phyloP scores from a whole-genome alignment of 2,888 invertebrate genomes.

The Molorchus minor region DNA sequence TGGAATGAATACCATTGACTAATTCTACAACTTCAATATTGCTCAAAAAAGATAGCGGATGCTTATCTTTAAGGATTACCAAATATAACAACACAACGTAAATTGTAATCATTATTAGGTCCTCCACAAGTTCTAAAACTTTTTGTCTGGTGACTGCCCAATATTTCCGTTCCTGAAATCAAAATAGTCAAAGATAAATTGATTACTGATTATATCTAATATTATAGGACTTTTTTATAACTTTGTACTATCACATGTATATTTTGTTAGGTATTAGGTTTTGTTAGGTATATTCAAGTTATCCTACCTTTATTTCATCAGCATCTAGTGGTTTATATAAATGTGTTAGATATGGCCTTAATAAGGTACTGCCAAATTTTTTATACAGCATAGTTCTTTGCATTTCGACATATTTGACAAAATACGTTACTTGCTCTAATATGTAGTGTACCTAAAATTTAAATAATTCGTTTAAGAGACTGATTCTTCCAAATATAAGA shows the following conservation, averaged over 20 bases:
- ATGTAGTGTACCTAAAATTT: slow-evolving; percentile 33
- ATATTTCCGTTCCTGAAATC: slow-evolving; percentile 29
- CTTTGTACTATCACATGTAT: too few relatives aligned
- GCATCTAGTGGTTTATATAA: slow-evolving; percentile 40
- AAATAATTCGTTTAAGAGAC: too few relatives aligned
- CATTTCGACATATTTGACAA: slow-evolving; percentile 39
- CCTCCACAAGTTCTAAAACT: slow-evolving; percentile 42
- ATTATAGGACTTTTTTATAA: too few relatives aligned
- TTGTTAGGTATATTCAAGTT: too few relatives aligned
- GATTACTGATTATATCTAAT: too few relatives aligned
- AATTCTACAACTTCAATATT: slow-evolving; percentile 43
- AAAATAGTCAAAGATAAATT: too few relatives aligned
- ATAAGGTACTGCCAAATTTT: slow-evolving; percentile 37
- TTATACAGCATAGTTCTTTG: slow-evolving; percentile 43
- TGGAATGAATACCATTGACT: slow-evolving; percentile 38
- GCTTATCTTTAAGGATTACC: slow-evolving; percentile 44
- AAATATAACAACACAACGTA: slow-evolving; percentile 49
- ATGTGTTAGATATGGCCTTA: slow-evolving; percentile 45
- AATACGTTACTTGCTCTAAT: slow-evolving; percentile 13
- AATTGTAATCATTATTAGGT: slow-evolving; percentile 47
- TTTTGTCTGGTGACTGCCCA: slow-evolving; percentile 34
- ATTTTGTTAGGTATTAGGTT: too few relatives aligned
- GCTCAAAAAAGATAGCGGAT: slow-evolving; percentile 38
- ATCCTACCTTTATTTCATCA: slow-evolving; percentile 33
- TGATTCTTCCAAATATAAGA: too few relatives aligned